phyloP scores from a whole-genome alignment of 2,888 invertebrate genomes.

The Epirrhoe tristata region DNA sequence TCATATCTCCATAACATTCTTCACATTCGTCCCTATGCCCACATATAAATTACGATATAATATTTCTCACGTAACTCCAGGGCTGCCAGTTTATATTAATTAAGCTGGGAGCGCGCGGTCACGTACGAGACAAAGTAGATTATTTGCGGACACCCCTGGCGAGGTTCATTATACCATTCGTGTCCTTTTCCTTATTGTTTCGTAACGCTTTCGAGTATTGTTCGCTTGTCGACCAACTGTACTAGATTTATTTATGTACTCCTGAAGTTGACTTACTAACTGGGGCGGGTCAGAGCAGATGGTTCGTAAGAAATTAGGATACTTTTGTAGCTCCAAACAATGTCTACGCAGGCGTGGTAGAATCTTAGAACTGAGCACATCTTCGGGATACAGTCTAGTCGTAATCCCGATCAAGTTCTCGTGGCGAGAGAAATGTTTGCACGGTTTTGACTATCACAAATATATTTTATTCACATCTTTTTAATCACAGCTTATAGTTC shows the following conservation, averaged over 20 bases:
- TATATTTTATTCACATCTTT: too few species aligned
- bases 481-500: not conserved
- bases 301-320: not conserved
- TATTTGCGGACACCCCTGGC: slow-evolving; percentile 59
- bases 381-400: too few species aligned
- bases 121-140: slow-evolving; percentile 65
- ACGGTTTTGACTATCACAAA: too few species aligned
- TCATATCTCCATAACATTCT: slow-evolving; percentile 1
- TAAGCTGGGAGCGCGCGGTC: slow-evolving; percentile 57
- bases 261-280: slow-evolving; percentile 1
- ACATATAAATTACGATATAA: slow-evolving; percentile 30
- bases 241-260: slow-evolving; percentile 21
- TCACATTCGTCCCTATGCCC: slow-evolving; percentile 3
- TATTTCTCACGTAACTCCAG: slow-evolving; percentile 39
- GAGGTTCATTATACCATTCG: slow-evolving; percentile 54
- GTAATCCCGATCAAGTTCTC: too few species aligned
- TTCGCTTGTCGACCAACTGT: slow-evolving; percentile 27
- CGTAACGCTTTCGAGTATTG: slow-evolving; percentile 37
- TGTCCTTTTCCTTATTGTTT: slow-evolving; percentile 57
- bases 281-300: not conserved
- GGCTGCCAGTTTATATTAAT: slow-evolving; percentile 63
- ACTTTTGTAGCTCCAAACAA: not conserved
- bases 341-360: too few species aligned
- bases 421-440: too few species aligned
- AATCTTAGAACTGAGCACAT: too few species aligned